Evolutionary conservation across 2,797 vertebrate species (phyloP).

Genomic region (Sebastes taczanowskii): DNA sequence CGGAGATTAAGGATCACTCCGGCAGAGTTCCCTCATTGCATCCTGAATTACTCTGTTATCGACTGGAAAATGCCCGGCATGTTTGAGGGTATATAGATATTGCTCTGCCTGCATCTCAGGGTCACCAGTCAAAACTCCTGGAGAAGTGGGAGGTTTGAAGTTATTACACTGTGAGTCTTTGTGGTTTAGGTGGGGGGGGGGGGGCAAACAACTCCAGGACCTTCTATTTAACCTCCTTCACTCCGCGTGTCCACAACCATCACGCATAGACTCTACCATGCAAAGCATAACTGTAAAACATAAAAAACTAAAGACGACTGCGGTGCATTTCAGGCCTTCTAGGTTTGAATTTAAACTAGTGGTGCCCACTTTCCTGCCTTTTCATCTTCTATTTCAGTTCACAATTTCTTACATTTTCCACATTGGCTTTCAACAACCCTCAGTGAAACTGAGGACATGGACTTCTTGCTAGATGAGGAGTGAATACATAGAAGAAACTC

Average conservation of each 20-base stretch:
- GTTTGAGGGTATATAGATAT: slow-evolving; percentile 32
- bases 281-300: neutral
- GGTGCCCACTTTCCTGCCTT: neutral
- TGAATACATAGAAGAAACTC: neutral
- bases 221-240: neutral
- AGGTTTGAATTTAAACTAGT: neutral
- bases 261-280: neutral
- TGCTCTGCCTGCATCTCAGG: slow-evolving; percentile 11
- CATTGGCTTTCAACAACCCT: neutral
- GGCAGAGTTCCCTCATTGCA: slow-evolving; percentile 30
- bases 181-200: neutral
- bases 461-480: neutral
- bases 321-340: neutral
- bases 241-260: neutral
- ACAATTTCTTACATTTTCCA: neutral
- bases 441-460: neutral
- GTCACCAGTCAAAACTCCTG: slow-evolving; percentile 21
- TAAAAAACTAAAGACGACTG: neutral
- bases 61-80: slow-evolving; percentile 16
- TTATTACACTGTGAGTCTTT: neutral
- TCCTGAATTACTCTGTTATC: slow-evolving; percentile 37
- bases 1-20: slow-evolving; percentile 48
- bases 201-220: neutral
- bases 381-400: neutral
- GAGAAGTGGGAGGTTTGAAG: slow-evolving; percentile 10